phyloP scores from a whole-genome alignment of 2,888 invertebrate genomes.

The Julus scandinavius region DNA sequence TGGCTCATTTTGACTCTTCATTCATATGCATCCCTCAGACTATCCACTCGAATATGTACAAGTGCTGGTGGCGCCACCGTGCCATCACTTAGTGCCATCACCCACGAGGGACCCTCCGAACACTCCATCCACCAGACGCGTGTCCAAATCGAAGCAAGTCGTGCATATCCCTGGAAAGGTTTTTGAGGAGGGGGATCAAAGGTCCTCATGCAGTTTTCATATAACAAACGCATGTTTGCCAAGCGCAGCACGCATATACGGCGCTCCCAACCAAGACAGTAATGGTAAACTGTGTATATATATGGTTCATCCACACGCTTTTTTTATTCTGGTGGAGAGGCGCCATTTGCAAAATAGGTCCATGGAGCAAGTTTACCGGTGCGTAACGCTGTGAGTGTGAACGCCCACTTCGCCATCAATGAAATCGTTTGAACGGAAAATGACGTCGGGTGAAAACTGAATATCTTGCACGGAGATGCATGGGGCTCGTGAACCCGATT shows the following conservation, averaged over 20 bases:
- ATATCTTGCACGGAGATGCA: background rate
- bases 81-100: background rate
- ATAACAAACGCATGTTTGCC: background rate
- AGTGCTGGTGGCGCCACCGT: background rate
- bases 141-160: background rate
- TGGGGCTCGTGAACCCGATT: background rate
- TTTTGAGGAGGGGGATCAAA: background rate
- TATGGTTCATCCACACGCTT: background rate
- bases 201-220: background rate
- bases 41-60: background rate
- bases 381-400: background rate
- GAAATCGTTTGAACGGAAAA: slow-evolving; percentile 14
- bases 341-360: background rate
- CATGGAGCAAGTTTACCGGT: background rate
- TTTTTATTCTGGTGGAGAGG: background rate
- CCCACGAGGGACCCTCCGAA: background rate
- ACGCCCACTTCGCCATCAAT: slow-evolving; percentile 34
- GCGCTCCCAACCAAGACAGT: background rate
- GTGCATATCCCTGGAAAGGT: background rate
- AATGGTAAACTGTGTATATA: background rate
- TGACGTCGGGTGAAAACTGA: background rate
- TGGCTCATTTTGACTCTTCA: too few species aligned
- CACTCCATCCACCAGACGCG: background rate
- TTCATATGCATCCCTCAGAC: background rate
- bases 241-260: background rate